These are phyloP conservation scores for Leptopilina boulardi DNA, from an alignment of 1,140 invertebrate genomes.

Conservation along the genomic window DNA sequence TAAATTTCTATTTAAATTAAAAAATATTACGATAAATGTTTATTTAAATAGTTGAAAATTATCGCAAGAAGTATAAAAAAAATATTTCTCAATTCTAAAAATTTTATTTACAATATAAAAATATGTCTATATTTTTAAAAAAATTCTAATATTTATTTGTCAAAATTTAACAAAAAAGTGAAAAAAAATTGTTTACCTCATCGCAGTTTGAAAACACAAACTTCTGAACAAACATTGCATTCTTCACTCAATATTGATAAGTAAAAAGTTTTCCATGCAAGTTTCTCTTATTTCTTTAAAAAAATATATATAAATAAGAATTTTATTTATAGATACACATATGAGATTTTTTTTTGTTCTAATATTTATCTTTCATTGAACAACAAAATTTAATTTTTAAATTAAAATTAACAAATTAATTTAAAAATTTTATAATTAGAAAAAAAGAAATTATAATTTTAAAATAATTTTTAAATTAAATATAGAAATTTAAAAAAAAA, in stretches of 20 bases:
- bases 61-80: background rate
- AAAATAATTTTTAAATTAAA: too few relatives aligned
- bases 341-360: background rate
- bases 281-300: background rate
- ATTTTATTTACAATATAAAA: too few relatives aligned
- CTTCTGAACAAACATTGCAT: conserved; percentile 5
- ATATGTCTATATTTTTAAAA: background rate
- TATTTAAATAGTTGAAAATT: background rate
- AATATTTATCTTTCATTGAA: background rate
- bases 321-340: background rate
- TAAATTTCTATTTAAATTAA: conserved; percentile 14
- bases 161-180: background rate
- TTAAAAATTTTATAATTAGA: too few relatives aligned
- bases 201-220: background rate
- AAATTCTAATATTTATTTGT: too few relatives aligned
- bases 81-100: too few relatives aligned
- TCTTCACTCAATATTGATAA: background rate
- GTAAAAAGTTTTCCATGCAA: background rate
- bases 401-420: too few relatives aligned
- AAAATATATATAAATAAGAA: background rate
- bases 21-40: background rate
- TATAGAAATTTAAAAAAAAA: too few relatives aligned
- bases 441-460: too few relatives aligned
- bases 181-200: conserved; percentile 2
- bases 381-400: too few relatives aligned